These are phyloP conservation scores for Drosophila niveifrons DNA, from an alignment of 2,888 invertebrate species.

Conservation along the genomic window DNA sequence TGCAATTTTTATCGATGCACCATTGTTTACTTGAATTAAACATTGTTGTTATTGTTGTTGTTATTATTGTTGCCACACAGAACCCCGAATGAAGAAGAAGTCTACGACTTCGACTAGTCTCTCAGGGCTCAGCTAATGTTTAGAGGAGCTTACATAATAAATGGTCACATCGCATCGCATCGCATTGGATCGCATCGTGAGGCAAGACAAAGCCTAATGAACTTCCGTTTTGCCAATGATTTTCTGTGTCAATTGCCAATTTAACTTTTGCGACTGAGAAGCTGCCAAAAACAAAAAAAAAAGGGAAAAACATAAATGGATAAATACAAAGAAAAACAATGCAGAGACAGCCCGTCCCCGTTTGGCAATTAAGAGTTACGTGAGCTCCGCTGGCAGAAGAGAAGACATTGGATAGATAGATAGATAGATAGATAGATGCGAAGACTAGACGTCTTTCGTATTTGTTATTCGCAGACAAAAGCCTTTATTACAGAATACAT, in stretches of 20 bases:
- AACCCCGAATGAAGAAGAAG: neutral
- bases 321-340: constrained; percentile 27
- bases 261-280: constrained; percentile 51
- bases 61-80: neutral
- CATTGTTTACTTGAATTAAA: constrained; percentile 35
- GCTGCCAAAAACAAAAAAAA: constrained; percentile 25
- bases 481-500: constrained; percentile 19
- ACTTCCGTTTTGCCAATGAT: constrained; percentile 69
- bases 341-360: constrained; percentile 21
- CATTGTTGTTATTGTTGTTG: constrained; percentile 23
- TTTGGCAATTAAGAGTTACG: constrained; percentile 51
- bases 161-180: constrained; percentile 9
- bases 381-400: constrained; percentile 28
- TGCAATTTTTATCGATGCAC: constrained; percentile 51
- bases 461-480: constrained; percentile 3
- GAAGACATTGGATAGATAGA: constrained; percentile 31
- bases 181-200: constrained; percentile 30
- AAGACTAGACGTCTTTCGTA: no score
- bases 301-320: constrained; percentile 5
- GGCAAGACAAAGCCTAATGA: constrained; percentile 70
- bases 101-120: neutral
- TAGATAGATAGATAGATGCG: neutral
- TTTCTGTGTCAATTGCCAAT: constrained; percentile 65
- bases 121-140: constrained; percentile 22
- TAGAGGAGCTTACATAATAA: constrained; percentile 37